Percentiles rank a stretch among this genome's conserved stretches.
phyloP scores from a whole-genome alignment of 2,113 vertebrate genomes.

The Salminus brasiliensis region DNA sequence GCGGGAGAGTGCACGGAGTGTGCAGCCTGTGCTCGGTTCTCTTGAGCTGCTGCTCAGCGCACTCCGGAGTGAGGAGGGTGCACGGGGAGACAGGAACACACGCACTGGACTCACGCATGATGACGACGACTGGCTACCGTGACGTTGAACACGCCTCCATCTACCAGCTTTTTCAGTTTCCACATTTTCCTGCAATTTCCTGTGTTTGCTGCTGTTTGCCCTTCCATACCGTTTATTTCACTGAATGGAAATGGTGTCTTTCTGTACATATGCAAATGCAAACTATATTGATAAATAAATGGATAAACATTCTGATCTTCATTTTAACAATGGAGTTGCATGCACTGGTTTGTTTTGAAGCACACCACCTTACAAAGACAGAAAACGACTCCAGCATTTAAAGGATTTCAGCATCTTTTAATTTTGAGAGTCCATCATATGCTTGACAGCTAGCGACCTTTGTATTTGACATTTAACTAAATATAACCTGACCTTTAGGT shows the following conservation, averaged over 20 bases:
- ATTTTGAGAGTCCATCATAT: too few relatives aligned
- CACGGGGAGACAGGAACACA: constrained; percentile 38
- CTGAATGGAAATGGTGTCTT: constrained; percentile 29
- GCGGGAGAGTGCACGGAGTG: constrained; percentile 72
- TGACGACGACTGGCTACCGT: constrained; percentile 71
- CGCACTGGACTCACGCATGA: constrained; percentile 58
- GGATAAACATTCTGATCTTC: constrained; percentile 38
- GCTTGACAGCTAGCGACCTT: too few relatives aligned
- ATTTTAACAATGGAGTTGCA: not conserved
- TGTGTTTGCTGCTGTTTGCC: constrained; percentile 27
- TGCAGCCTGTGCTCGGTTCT: constrained; percentile 67
- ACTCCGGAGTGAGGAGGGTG: constrained; percentile 73
- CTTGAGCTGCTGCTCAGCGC: constrained; percentile 74
- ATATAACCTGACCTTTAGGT: too few relatives aligned
- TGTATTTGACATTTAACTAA: too few relatives aligned
- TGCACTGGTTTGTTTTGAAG: not conserved
- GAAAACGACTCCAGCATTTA: too few relatives aligned
- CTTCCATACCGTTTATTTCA: constrained; percentile 40
- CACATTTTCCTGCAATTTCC: constrained; percentile 12
- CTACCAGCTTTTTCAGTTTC: not conserved
- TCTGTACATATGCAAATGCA: constrained; percentile 68
- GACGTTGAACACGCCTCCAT: constrained; percentile 44
- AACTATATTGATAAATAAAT: constrained; percentile 77
- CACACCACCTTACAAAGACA: not conserved
- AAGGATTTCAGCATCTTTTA: too few relatives aligned